Percentiles rank a stretch among this genome's conserved stretches.
Evolutionary conservation across 2,797 vertebrate species (phyloP).

Genomic region (Dermochelys coriacea): DNA sequence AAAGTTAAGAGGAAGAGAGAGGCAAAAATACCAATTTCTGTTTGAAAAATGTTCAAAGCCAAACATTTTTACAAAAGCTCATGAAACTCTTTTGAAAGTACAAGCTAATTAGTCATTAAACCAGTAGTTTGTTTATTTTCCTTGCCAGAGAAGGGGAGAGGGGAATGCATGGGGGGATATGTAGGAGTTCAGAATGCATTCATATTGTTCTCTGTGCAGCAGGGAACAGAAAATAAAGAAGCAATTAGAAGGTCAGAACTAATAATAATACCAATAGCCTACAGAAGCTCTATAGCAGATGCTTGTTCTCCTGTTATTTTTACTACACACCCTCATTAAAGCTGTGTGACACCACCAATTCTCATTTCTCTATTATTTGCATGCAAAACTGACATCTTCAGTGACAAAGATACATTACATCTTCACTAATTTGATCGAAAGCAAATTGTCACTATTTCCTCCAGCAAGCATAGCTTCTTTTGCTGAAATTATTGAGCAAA

Average conservation of each 20-base stretch:
- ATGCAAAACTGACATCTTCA: conserved; percentile 46
- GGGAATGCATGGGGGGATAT: neutral
- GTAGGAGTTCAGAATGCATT: conserved; percentile 58
- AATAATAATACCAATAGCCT: conserved; percentile 56
- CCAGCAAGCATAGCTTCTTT: conserved; percentile 50
- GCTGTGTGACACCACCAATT: conserved; percentile 20
- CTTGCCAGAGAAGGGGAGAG: neutral
- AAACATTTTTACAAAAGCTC: conserved; percentile 28
- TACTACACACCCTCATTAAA: conserved; percentile 37
- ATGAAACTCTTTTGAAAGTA: conserved; percentile 37
- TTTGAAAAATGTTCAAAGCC: conserved; percentile 63
- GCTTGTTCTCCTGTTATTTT: conserved; percentile 46
- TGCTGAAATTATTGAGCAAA: conserved; percentile 43
- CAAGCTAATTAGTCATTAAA: conserved; percentile 64
- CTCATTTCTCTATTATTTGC: conserved; percentile 22
- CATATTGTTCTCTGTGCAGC: conserved; percentile 24
- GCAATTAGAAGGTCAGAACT: conserved; percentile 75
- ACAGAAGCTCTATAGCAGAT: conserved; percentile 3
- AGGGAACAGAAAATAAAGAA: conserved; percentile 61
- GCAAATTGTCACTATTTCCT: conserved; percentile 55
- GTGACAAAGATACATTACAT: conserved; percentile 42
- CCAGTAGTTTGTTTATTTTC: conserved; percentile 68
- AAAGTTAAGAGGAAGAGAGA: conserved; percentile 2
- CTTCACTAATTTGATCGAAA: conserved; percentile 43
- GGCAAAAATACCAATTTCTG: conserved; percentile 31